Base-by-base conservation (phyloP, 2,888 invertebrate genomes). In the Leptinotarsa haldemani region DNA sequence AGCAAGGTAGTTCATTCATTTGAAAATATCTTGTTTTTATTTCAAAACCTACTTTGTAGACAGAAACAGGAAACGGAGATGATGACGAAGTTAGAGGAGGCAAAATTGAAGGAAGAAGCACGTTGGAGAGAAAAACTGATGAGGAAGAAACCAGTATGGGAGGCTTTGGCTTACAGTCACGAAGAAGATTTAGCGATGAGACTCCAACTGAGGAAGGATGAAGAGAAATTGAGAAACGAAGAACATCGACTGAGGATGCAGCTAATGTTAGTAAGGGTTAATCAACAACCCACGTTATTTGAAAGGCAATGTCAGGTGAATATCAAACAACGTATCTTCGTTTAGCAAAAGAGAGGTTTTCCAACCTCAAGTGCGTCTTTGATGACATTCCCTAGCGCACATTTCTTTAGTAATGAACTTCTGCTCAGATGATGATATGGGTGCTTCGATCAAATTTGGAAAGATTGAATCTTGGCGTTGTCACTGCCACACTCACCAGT, bases 161-260 rank as follows among this genome's bases (percentile, higher is more conserved):
- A 91, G 84, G 88, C 92, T 48, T 88, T 93, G 22, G 91, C 89
- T 80, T 91, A 91, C 84, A 91, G 91, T 79, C 91, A 92, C 75
- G 91, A 92, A 83, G 92, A 92, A 84, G 93, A 93, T 82, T 89
- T 93, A 70, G 91, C 91, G 18, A 90, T 93, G 88, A 88, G 93
- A 58, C 88, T 92, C 13, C 91, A 92, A 82, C 89, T 92, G 56
- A 88, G 93, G 13, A 90, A 91, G 40, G 93, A 93, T 68, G 93
- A 93, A 84, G 93, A 93, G 74, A 88, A 90, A 80, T 89, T 93
- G 84, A 88, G 92, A 75, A 90, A 90, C 20, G 93, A 93, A 82
- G 92, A 92, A 83, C 92, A 93, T 82, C 89, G 90, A 1, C 89
- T 92, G 75, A 91, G 93, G 81, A 94, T 94, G 93, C 92, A 93